These are phyloP conservation scores for Selenia dentaria DNA, from an alignment of 2,888 invertebrate genomes.

Conservation along the genomic window DNA sequence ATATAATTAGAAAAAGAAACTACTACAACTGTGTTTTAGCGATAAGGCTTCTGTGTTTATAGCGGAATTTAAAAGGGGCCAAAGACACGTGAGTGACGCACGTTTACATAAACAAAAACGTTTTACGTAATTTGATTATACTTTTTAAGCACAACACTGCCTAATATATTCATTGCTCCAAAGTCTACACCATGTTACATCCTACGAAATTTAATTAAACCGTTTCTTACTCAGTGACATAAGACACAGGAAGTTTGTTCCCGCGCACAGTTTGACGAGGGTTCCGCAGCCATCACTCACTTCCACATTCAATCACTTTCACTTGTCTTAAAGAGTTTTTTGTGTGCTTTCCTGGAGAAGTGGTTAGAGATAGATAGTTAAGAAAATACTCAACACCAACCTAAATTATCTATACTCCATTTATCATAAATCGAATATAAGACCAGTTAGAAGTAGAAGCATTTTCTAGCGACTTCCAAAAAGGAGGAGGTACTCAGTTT, in stretches of 20 bases:
- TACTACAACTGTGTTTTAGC: no score
- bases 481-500: no score
- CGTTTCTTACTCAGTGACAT: slow-evolving; percentile 15
- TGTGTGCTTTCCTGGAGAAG: not conserved
- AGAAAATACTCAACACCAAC: not conserved
- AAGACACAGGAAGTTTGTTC: slow-evolving; percentile 14
- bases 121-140: not conserved
- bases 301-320: slow-evolving; percentile 58
- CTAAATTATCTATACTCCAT: no score
- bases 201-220: slow-evolving; percentile 18
- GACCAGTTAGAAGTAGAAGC: no score
- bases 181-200: slow-evolving; percentile 3
- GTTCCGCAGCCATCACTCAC: slow-evolving; percentile 39
- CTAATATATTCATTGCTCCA: slow-evolving; percentile 10
- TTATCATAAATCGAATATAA: no score
- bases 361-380: slow-evolving; percentile 1
- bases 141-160: not conserved
- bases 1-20: no score
- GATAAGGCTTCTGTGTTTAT: no score
- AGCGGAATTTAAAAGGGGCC: no score
- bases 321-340: slow-evolving; percentile 29
- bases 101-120: no score
- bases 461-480: no score
- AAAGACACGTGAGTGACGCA: no score
- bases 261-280: slow-evolving; percentile 46